Evolutionary conservation across 1,140 invertebrate genomes (phyloP), one percentile per base, ranked within the genome.

Genomic region (Pseudomyrmex pallidus): DNA sequence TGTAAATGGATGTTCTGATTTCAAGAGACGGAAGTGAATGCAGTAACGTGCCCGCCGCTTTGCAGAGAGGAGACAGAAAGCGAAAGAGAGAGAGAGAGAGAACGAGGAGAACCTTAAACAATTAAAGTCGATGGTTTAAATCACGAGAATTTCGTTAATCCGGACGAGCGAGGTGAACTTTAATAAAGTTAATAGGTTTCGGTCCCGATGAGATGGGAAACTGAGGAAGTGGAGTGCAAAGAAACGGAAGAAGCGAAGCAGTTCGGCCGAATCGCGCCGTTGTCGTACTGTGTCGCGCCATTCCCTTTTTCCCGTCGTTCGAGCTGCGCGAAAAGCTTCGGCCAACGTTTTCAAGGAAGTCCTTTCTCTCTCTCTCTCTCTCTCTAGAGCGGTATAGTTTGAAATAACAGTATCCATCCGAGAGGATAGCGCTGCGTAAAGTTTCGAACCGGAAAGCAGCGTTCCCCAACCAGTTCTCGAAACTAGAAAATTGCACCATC

Each of bases 111-210:
- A 66, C 50, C 77, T 83, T 35, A 64, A 66, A 74, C 72, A 83
- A 76, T 83, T 83, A 76, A 77, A 77, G 22, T 83, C 62, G 52
- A 83, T 66, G 46, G 22, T 76, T 77, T 66, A 83, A 83, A 83
- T 83, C 73, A 66, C 59, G 52, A 50, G 35, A 74, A 64, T 76
- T 76, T n/a, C 17, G 61, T 66, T 59, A 64, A 73, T 66, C 46
- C 22, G 13, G 35, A 35, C 25, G 48, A 52, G 74, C 80, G 35
- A 7, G 25, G 22, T 35, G n/a, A 22, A 46, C 70, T 84, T 77
- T 84, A 84, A 84, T 84, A 84, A 78, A 77, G 74, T 78, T 84
- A 84, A 84, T 78, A 84, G 74, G 74, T 78, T 67, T 57, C 35
- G 35, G 35, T 70, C 13, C 64, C 74, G 70, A 80, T 62, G 54